phyloP scores from a whole-genome alignment of 2,113 vertebrate genomes.

The Xyliphius kryptos region DNA sequence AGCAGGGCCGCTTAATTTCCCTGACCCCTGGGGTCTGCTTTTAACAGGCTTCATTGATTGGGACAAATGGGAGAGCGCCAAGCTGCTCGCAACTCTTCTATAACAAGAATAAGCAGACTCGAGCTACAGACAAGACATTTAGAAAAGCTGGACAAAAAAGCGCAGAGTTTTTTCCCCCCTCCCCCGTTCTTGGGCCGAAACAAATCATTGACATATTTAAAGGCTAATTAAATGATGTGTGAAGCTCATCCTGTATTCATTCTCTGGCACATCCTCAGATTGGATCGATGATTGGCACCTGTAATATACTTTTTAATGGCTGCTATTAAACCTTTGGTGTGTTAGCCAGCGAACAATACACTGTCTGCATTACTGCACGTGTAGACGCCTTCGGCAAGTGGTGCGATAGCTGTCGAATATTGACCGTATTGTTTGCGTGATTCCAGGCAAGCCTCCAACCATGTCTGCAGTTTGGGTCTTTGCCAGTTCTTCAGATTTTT shows the following conservation, averaged over 20 bases:
- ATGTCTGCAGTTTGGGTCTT: constrained; percentile 30
- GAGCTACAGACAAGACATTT: constrained; percentile 47
- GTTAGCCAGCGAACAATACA: constrained; percentile 48
- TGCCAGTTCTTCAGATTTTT: constrained; percentile 28
- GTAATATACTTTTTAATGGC: constrained; percentile 55
- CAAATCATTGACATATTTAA: constrained; percentile 62
- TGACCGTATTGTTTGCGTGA: constrained; percentile 6
- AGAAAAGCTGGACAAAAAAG: constrained; percentile 39
- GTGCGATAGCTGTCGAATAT: constrained; percentile 20
- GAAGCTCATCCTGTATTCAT: constrained; percentile 35
- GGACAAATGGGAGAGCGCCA: constrained; percentile 57
- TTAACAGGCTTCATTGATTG: constrained; percentile 70
- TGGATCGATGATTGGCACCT: constrained; percentile 48
- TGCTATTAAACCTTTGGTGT: constrained; percentile 53
- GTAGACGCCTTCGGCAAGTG: constrained; percentile 35
- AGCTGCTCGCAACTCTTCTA: constrained; percentile 51
- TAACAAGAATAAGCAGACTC: constrained; percentile 63
- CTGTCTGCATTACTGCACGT: constrained; percentile 44
- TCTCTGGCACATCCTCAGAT: constrained; percentile 50
- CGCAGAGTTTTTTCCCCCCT: constrained; percentile 33
- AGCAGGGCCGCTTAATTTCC: constrained; percentile 64
- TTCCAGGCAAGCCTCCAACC: constrained; percentile 16
- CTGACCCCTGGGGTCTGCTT: constrained; percentile 62
- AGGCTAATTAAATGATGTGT: constrained; percentile 61
- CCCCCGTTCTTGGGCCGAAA: constrained; percentile 25